Conservation (phyloP, 2,113 vertebrate genomes). For the Sinocyclocheilus anshuiensis region DNA sequence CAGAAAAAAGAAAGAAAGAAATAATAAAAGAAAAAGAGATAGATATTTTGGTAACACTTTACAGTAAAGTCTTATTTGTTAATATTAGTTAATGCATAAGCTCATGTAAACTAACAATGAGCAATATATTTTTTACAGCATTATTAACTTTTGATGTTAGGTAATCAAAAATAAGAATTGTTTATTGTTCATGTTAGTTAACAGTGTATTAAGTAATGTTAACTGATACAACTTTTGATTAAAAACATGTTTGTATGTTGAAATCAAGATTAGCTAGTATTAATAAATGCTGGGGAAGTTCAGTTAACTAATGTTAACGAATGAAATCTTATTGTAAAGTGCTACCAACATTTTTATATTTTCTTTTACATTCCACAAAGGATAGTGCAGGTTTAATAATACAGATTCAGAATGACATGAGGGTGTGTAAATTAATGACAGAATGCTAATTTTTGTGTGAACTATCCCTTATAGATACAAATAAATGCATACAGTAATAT, state of each 20-base stretch:
- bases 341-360: neutral
- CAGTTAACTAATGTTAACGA: neutral
- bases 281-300: neutral
- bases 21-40: neutral
- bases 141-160: no score
- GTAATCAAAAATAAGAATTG: neutral
- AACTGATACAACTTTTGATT: neutral
- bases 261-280: neutral
- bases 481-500: neutral
- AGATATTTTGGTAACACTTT: neutral
- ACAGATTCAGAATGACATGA: neutral
- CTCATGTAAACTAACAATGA: neutral
- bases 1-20: neutral
- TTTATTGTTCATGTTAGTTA: neutral
- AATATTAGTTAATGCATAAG: neutral
- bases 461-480: neutral
- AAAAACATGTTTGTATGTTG: neutral
- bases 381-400: neutral
- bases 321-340: neutral
- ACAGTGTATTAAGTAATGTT: neutral
- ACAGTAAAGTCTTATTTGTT: neutral
- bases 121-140: neutral
- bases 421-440: neutral
- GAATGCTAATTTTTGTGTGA: neutral
- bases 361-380: neutral